Evolutionary conservation across 2,888 invertebrate genomes (phyloP).

Genomic region (Rhodophaea formosa): DNA sequence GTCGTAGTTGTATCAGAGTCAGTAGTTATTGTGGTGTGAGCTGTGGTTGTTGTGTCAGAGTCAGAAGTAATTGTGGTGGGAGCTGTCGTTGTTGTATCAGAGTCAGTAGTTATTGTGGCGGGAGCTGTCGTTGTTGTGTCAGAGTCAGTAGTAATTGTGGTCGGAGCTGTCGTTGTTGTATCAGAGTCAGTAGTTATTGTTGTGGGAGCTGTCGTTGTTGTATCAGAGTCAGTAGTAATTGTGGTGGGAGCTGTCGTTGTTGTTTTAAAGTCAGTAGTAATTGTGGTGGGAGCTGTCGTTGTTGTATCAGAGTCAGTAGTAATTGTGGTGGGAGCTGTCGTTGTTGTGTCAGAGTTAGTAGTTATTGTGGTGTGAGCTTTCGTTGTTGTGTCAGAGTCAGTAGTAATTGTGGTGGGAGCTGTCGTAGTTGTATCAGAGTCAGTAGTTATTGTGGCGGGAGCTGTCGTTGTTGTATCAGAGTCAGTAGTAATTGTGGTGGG

Average conservation of each 20-base stretch:
- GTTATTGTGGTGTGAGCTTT: conserved; percentile 15
- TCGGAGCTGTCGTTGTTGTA: too few species aligned
- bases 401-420: conserved; percentile 10
- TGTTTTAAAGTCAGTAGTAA: background rate
- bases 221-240: too few species aligned
- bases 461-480: conserved; percentile 5
- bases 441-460: conserved; percentile 10
- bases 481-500: conserved; percentile 16
- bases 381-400: conserved; percentile 5
- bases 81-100: conserved; percentile 15
- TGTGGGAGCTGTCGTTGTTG: too few species aligned
- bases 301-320: conserved; percentile 3
- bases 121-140: background rate
- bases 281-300: background rate
- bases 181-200: too few species aligned
- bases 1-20: too few species aligned
- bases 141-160: background rate
- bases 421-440: conserved; percentile 18
- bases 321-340: conserved; percentile 12
- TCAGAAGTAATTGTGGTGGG: background rate
- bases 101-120: conserved; percentile 12
- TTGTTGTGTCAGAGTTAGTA: conserved; percentile 4
- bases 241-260: too few species aligned
- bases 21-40: too few species aligned
- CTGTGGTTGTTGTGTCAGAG: too few species aligned